Base-by-base conservation (phyloP, 1,140 invertebrate species). In the Lordiphosa mommai region DNA sequence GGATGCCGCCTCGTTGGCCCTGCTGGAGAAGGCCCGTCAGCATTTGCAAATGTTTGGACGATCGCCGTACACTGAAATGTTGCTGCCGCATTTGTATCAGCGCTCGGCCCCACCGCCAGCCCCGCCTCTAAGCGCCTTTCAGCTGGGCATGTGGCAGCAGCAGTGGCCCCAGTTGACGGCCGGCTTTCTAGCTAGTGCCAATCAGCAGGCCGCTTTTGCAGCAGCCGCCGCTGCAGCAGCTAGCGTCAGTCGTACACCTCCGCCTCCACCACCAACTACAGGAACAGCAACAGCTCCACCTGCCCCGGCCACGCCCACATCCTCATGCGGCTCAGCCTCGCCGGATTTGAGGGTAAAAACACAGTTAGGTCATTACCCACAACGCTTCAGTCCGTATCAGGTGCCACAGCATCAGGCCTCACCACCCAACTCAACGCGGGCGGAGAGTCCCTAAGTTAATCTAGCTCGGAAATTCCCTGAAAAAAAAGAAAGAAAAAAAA, bases 1-100 rank as follows among this genome's bases (percentile, higher is more conserved):
- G 61, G 92, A 92, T 61, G 89, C 89, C 29, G 89, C 87, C 1
- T 92, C 90, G 12, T 86, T 91, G 23, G 91, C 91, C 0, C 90
- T 92, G 73, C 86, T 92, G 72, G 92, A 93, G 73, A 93, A 93
- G 74, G 92, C 92, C 0, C 88, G 92, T 2, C 91, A 91, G 23
- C 92, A 92, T 56, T 84, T 92, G 48, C 91, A 92, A 53, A 90
- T 93, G 89, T 91, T 92, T 76, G 89, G 91, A 33, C 79, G 92
- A 12, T 87, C 88, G 43, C 88, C 88, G 20, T 89, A 89, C 32
- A 88, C 88, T 69, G 90, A 60, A 87, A 87, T 72, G 63, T 46
- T 89, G 44, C 55, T 89, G 56, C 88, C 88, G 3, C 87, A 89
- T 52, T 60, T 89, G 43, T 89, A 89, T 55, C 88, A 89, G 51